These are phyloP conservation scores for Vespertilio murinus DNA, from an alignment of 2,797 vertebrate species.

Conservation along the genomic window DNA sequence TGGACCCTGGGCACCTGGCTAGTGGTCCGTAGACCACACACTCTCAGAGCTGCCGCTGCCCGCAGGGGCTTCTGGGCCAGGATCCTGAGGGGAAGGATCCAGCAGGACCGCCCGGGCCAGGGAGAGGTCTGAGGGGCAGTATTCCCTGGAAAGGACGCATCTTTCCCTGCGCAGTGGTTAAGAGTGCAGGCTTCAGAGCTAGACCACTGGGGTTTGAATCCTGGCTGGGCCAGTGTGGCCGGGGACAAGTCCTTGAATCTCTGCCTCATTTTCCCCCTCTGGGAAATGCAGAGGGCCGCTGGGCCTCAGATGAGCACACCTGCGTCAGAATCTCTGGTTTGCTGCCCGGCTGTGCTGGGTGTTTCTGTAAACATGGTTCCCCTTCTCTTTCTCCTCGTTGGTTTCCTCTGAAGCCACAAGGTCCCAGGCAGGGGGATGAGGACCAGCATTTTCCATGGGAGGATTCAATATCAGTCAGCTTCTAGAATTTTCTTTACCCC, in stretches of 20 bases:
- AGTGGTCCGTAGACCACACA: neutral
- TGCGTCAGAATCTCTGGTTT: neutral
- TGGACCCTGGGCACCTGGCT: neutral
- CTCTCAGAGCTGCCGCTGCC: too few relatives aligned
- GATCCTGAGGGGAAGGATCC: neutral
- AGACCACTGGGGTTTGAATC: neutral
- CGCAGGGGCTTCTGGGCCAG: neutral
- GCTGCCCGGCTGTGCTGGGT: accelerated
- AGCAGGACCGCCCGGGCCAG: neutral
- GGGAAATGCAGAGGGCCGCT: accelerated
- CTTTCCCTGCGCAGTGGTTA: neutral
- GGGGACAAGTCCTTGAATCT: neutral
- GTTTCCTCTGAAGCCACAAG: neutral
- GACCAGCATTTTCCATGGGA: neutral
- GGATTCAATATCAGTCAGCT: neutral
- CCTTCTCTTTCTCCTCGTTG: neutral
- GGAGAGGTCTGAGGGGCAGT: neutral
- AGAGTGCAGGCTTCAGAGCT: neutral
- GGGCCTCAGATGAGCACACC: accelerated
- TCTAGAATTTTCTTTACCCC: neutral
- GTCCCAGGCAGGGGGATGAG: neutral
- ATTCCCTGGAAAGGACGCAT: neutral
- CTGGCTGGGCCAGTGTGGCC: neutral
- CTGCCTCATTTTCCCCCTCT: neutral
- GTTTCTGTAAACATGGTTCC: neutral